Base-by-base conservation (phyloP, 2,797 vertebrate genomes). In the Xyrichtys novacula region DNA sequence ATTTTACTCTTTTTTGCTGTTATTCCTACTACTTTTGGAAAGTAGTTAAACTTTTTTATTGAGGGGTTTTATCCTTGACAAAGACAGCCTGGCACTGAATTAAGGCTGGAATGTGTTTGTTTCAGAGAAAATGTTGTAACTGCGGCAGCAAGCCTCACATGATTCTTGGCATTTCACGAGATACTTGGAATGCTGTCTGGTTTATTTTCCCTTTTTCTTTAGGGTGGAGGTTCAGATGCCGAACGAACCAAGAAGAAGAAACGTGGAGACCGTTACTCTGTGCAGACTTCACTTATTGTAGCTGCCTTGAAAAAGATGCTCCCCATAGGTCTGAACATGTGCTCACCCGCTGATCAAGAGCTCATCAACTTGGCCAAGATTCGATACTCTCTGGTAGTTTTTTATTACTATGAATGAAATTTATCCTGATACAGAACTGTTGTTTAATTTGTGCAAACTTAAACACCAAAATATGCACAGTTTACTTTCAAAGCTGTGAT, bases 231-330 rank as follows among this genome's bases (percentile, higher is more conserved):
- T 65, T 96, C 96, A 0, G 97, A 98, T 75, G 94, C 97, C 25
- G 97, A 98, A 67, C 94, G 97, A 39, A 96, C 95, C 11, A 97
- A 98, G 93, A 98, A 98, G 94, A 95, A 97, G 88, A 95, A 95
- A 1, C 91, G 97, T 0, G 97, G 97, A 1, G 97, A 98, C 66
- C 95, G 97, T 1, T 98, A 98, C 88, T 98, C 96, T 0, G 92
- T 97, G 64, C 97, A 96, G 87, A 98, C 96, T 0, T 98, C 97
- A 0, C 95, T 99, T 61, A 98, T 99, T 25, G 97, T 99, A 72
- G 97, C 97, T 47, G 95, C 96, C 0, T 89, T 99, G 36, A 99
- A 99, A 93, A 99, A 99, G 94, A 96, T 99, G 96, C 90, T 99
- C 17, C 97, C 97, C 64, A 97, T 98, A 0, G 97, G 97, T 55